Base-by-base conservation (phyloP, 2,113 vertebrate genomes). In the Gasterosteus aculeatus region DNA sequence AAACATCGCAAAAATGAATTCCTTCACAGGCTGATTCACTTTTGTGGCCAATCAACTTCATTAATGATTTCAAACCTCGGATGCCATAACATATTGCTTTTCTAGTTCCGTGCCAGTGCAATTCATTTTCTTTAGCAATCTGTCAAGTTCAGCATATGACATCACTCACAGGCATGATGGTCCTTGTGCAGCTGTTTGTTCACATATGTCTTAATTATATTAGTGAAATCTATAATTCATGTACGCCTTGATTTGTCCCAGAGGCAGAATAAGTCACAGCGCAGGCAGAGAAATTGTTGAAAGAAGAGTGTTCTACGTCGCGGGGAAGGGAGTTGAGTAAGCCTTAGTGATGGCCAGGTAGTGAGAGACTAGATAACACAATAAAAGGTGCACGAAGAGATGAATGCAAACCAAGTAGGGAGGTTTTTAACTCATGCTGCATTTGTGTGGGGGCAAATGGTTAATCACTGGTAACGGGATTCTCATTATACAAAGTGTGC, bases 401-500 rank as follows among this genome's bases (percentile, higher is more conserved):
- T 57, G 22, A 79, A 73, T 71, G 65, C 41, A 83, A 87, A 82
- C 63, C 57, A 79, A 85, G 70, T 41, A 35, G 70, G 66, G 53
- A 51, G 68, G 56, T 75, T 39, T 58, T 51, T 35, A 63, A 82
- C 76, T 77, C 15, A 86, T 85, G 83, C 81, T n/a, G 1, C 44
- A 41, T 56, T 31, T 26, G 0, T 3, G 14, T 53, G 19, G 0
- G 26, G 6, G 35, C 61, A 29, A 53, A 63, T 56, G 33, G 69
- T 93, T 96, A 99, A 84, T 99, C 97, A 0, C 98, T 98, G 1
- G 96, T 90, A 29, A 96, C 84, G 0, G 97, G 96, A 89, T 95
- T 97, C 91, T 97, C 97, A 0, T 96, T 97, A 29, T 96, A 87
- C 70, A 99, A 93, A 70, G 97, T 97, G 91, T 99, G 98, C 98